Conservation (phyloP, 2,888 invertebrate genomes). For the Cheilosia vernalis region DNA sequence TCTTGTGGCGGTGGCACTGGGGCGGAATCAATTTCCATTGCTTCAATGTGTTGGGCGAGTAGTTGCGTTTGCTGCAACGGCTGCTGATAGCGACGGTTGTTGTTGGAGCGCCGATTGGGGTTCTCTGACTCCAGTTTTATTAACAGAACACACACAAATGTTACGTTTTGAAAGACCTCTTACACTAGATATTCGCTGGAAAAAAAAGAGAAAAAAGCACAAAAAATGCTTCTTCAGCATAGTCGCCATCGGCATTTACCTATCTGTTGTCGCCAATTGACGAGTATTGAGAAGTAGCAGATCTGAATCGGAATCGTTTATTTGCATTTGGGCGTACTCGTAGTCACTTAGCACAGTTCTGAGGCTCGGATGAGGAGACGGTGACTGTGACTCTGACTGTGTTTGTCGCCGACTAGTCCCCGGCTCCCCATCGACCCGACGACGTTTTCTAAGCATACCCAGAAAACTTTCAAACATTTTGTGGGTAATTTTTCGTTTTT, state of each 20-base stretch:
- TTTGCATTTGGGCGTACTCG: slow-evolving; percentile 41
- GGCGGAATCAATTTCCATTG: slow-evolving; percentile 83
- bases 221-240: slow-evolving; percentile 59
- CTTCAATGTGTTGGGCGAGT: slow-evolving; percentile 76
- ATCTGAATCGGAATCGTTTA: slow-evolving; percentile 62
- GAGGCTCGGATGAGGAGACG: slow-evolving; percentile 32
- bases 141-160: slow-evolving; percentile 3
- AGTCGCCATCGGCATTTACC: slow-evolving; percentile 55
- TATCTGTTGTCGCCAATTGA: slow-evolving; percentile 63
- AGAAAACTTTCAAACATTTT: slow-evolving; percentile 80
- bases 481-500: background rate
- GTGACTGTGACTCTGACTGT: slow-evolving; percentile 14
- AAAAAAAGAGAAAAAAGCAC: slow-evolving; percentile 46
- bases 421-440: slow-evolving; percentile 77
- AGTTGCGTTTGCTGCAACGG: slow-evolving; percentile 18
- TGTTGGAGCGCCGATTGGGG: slow-evolving; percentile 5
- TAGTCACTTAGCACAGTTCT: slow-evolving; percentile 41
- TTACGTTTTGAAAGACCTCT: background rate
- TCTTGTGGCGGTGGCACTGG: slow-evolving; percentile 80
- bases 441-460: slow-evolving; percentile 81
- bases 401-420: slow-evolving; percentile 17
- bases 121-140: slow-evolving; percentile 24
- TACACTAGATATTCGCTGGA: slow-evolving; percentile 38
- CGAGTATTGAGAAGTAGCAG: slow-evolving; percentile 51
- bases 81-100: background rate